Percentiles rank a stretch among this genome's conserved stretches.
These are phyloP conservation scores for Protonemura montana DNA, from an alignment of 2,888 invertebrate species.

Conservation along the genomic window DNA sequence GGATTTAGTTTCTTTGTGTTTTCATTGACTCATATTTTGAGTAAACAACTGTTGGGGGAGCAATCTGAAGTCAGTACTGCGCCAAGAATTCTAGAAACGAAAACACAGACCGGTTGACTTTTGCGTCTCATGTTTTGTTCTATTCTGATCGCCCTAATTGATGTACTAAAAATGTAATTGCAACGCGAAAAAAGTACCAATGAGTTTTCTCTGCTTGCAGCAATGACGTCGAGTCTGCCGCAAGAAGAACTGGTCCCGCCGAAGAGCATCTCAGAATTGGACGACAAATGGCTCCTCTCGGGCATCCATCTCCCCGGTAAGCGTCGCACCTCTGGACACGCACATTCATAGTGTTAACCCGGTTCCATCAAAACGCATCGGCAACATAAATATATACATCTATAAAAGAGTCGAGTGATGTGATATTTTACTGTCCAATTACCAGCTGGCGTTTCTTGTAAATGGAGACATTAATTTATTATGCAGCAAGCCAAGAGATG, in stretches of 20 bases:
- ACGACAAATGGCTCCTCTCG: constrained; percentile 71
- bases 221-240: constrained; percentile 8
- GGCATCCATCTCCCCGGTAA: constrained; percentile 76
- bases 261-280: constrained; percentile 69
- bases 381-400: not conserved
- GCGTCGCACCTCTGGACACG: constrained; percentile 51
- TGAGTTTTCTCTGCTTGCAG: constrained; percentile 17
- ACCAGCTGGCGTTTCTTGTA: not conserved
- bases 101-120: too few species aligned
- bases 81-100: too few species aligned
- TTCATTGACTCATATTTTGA: not conserved
- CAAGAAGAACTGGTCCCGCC: constrained; percentile 59
- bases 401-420: not conserved
- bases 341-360: not conserved
- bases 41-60: not conserved
- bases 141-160: too few species aligned
- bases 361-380: not conserved
- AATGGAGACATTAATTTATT: constrained; percentile 32
- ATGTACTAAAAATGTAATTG: too few species aligned
- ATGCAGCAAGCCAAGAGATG: not conserved
- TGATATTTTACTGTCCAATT: constrained; percentile 25
- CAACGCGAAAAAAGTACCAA: not conserved
- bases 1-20: constrained; percentile 12
- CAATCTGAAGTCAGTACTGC: not conserved
- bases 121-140: too few species aligned